Conservation (phyloP, 1,140 invertebrate species). For the Drosophila punjabiensis region DNA sequence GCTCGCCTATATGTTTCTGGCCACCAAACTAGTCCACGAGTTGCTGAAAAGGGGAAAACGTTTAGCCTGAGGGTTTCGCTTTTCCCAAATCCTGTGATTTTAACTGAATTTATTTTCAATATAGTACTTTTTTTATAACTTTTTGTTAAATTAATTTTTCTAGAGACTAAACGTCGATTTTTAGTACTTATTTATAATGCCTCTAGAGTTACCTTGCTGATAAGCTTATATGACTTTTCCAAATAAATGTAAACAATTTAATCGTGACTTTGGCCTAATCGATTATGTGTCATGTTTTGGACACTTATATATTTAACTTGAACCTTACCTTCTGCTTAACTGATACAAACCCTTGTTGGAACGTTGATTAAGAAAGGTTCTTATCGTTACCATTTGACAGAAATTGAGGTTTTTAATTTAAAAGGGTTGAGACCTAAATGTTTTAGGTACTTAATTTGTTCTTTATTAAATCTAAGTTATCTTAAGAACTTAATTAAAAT, state of each 20-base stretch:
- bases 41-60: constrained; percentile 60
- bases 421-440: background rate
- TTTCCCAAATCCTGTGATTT: constrained; percentile 7
- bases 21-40: constrained; percentile 42
- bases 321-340: background rate
- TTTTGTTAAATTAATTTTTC: background rate
- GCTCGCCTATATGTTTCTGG: constrained; percentile 59
- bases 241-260: constrained; percentile 6
- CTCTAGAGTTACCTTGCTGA: constrained; percentile 15
- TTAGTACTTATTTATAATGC: background rate
- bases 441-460: background rate
- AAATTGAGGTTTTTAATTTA: constrained; percentile 10
- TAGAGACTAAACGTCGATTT: constrained; percentile 1
- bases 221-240: background rate
- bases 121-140: background rate
- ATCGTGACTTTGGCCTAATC: constrained; percentile 8
- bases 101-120: constrained; percentile 30
- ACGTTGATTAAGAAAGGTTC: background rate
- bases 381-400: constrained; percentile 19
- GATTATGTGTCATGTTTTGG: constrained; percentile 13
- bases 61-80: constrained; percentile 40
- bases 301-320: background rate
- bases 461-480: background rate
- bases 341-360: too few relatives aligned
- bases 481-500: background rate